Conservation (phyloP, 2,797 vertebrate species). For the Acestrorhynchus altus region DNA sequence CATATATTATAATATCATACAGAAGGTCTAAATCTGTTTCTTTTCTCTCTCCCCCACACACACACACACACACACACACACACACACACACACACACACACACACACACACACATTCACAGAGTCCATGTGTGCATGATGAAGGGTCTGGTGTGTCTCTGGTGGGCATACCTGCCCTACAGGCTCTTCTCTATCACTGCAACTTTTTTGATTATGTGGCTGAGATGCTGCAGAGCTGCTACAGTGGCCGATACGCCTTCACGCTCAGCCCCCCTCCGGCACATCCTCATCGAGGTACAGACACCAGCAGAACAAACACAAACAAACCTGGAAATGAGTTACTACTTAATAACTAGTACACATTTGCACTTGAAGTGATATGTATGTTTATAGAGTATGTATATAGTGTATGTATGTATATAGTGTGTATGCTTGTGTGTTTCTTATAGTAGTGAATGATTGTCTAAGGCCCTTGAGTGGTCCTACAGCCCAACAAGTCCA, state of each 20-base stretch:
- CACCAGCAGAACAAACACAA: not conserved
- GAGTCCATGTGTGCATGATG: slow-evolving; percentile 93
- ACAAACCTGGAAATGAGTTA: too few relatives aligned
- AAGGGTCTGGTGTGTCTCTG: slow-evolving; percentile 87
- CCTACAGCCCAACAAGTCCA: slow-evolving; percentile 58
- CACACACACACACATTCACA: slow-evolving; percentile 67
- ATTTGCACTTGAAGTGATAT: too few relatives aligned
- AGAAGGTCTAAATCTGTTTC: too few relatives aligned
- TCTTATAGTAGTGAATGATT: slow-evolving; percentile 83
- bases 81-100: slow-evolving; percentile 68
- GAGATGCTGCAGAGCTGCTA: slow-evolving; percentile 85
- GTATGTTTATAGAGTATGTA: too few relatives aligned
- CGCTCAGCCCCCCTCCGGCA: not conserved
- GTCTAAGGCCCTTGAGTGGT: slow-evolving; percentile 82
- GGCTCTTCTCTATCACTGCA: slow-evolving; percentile 89
- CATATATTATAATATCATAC: too few relatives aligned
- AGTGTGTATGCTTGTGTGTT: slow-evolving; percentile 22
- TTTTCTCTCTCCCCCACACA: not conserved
- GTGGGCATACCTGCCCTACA: slow-evolving; percentile 88
- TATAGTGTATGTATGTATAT: too few relatives aligned
- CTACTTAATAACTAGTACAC: too few relatives aligned
- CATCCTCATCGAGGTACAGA: not conserved
- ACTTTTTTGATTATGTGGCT: slow-evolving; percentile 88
- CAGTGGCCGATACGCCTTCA: slow-evolving; percentile 81
- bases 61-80: slow-evolving; percentile 67